Conservation (phyloP, 2,113 vertebrate genomes). For the Prietella phreatophila region DNA sequence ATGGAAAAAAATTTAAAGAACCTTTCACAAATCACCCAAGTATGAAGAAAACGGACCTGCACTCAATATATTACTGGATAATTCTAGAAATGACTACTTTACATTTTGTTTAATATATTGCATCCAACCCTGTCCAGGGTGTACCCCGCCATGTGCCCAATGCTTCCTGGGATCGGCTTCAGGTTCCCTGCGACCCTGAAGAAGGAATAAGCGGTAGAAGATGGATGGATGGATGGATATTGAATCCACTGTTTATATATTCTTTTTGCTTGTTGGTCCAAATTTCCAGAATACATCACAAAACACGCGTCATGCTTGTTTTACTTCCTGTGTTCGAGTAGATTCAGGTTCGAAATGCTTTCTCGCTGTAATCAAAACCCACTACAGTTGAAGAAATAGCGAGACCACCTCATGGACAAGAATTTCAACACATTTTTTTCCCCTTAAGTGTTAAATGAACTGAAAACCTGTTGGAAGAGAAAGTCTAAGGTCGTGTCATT, state of each 20-base stretch:
- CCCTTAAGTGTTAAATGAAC: not conserved
- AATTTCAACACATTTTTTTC: not conserved
- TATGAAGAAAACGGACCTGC: not conserved
- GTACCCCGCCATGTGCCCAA: too few relatives aligned
- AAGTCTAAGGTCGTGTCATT: not conserved
- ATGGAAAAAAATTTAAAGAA: not conserved
- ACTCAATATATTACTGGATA: not conserved
- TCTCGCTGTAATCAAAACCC: not conserved
- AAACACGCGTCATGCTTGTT: not conserved
- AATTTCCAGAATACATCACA: too few relatives aligned
- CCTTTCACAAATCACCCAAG: not conserved
- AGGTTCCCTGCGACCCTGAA: too few relatives aligned
- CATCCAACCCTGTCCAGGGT: too few relatives aligned
- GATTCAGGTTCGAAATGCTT: not conserved
- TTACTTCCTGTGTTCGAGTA: not conserved
- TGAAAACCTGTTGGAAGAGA: not conserved
- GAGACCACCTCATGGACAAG: too few relatives aligned
- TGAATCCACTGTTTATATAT: too few relatives aligned
- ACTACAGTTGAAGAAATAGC: too few relatives aligned
- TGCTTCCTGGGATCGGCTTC: too few relatives aligned
- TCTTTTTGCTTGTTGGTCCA: too few relatives aligned
- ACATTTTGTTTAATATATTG: too few relatives aligned
- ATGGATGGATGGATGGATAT: too few relatives aligned
- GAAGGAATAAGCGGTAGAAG: too few relatives aligned
- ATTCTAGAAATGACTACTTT: not conserved